Conservation (phyloP, 1,140 invertebrate species). For the Tetramorium alpestre region DNA sequence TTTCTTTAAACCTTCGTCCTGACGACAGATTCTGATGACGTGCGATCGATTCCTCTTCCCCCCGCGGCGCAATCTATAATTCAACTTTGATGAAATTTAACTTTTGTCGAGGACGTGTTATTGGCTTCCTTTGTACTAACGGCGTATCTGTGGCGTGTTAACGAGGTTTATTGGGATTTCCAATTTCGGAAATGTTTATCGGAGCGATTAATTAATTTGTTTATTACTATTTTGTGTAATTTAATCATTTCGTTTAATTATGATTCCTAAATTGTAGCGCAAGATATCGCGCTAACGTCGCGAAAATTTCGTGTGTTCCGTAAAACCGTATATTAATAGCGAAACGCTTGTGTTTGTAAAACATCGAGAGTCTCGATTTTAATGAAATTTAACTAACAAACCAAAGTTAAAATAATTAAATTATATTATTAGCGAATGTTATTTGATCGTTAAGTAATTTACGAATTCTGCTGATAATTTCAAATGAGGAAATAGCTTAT, state of each 20-base stretch:
- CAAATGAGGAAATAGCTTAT: conserved; percentile 1
- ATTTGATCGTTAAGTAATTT: conserved; percentile 28
- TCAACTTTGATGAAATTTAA: background rate
- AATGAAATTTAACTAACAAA: conserved; percentile 33
- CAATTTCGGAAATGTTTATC: conserved; percentile 37
- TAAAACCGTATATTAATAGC: background rate
- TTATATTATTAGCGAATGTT: conserved; percentile 40
- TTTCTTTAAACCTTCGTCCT: background rate
- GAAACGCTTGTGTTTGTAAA: conserved; percentile 1
- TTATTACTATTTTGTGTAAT: conserved; percentile 32
- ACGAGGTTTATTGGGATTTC: conserved; percentile 8
- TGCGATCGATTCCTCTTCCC: background rate
- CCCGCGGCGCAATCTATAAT: background rate
- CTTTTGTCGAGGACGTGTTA: background rate
- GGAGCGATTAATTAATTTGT: conserved; percentile 41
- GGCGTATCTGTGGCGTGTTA: background rate
- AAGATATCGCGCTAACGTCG: conserved; percentile 33
- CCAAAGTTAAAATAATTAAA: conserved; percentile 26
- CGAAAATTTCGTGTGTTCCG: background rate
- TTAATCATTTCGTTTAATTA: conserved; percentile 38
- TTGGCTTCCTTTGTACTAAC: background rate
- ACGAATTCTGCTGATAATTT: background rate
- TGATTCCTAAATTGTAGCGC: conserved; percentile 23
- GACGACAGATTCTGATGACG: background rate
- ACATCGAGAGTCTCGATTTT: conserved; percentile 10